phyloP scores from a whole-genome alignment of 2,113 vertebrate genomes.

The Chloropsis cyanopogon region DNA sequence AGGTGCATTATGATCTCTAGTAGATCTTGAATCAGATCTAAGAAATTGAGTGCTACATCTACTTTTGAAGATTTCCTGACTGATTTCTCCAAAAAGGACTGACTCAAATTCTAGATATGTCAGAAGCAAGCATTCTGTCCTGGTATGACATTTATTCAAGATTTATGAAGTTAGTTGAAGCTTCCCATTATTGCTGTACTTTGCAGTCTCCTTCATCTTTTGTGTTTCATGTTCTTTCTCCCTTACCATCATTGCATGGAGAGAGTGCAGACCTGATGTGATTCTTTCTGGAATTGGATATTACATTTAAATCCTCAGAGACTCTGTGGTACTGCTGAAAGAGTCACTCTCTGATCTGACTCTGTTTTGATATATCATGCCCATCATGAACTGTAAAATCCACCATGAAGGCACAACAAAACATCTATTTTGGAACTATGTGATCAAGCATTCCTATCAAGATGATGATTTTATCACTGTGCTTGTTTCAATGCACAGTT shows the following conservation, averaged over 20 bases:
- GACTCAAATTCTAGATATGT: neutral
- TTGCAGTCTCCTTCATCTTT: neutral
- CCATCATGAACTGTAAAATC: neutral
- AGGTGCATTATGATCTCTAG: neutral
- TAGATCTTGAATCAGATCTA: neutral
- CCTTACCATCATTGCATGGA: neutral
- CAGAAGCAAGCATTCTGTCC: neutral
- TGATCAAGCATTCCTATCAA: neutral
- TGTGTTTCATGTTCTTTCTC: neutral
- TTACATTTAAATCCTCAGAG: neutral
- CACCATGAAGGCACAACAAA: neutral
- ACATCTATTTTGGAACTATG: neutral
- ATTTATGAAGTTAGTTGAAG: neutral
- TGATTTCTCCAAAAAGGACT: neutral
- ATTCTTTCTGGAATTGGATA: neutral
- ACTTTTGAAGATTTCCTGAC: neutral
- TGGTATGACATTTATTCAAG: neutral
- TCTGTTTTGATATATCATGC: neutral
- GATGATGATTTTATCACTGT: neutral
- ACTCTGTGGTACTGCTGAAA: neutral
- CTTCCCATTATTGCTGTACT: neutral
- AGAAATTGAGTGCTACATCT: neutral
- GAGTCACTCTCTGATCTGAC: neutral
- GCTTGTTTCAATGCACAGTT: neutral
- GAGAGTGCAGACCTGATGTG: neutral